Base-by-base conservation (phyloP, 64 coral and sea anemone species). In the Pachyseris speciosa region DNA sequence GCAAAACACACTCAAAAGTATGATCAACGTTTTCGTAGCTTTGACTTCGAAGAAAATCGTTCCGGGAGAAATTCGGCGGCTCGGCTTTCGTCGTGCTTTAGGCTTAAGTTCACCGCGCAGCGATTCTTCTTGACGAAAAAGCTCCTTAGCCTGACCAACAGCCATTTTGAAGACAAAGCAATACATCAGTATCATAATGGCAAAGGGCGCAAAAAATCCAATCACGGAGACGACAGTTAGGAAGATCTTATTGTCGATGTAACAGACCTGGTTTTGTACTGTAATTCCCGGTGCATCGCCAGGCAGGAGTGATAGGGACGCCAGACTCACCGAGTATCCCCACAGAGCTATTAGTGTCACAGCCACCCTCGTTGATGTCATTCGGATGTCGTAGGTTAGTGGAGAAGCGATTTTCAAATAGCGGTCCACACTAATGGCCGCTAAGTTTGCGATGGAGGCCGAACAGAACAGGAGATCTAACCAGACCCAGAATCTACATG, bases 91-190 rank as follows among this genome's bases (percentile, higher is more conserved):
- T 9, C 84, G 67, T 7, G 67, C 40, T 8, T 64, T 75, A 13
- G 28, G 42, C 19, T 42, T 5, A 38, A 40, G 43, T 30, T 12
- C 67, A 25, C 22, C 51, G 15, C 52, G 36, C 2, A 97, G 17
- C 5, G 95, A 93, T 29, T 93, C 86, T 22, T 89, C 86, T 37
- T 89, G 91, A 36, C 94, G 90, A 36, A 74, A 80, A 4, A 97
- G 60, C 48, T 64, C 72, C 37, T 86, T 70, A 5, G 95, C 95
- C 27, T 97, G 95, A 73, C 29, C 61, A 20, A 97, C 86, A 2
- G 95, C 95, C n/a, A 97, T 78, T 61, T 97, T 97, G 26, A 97
- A 97, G 5, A 97, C 95, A 37, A 97, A 92, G 52, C 86, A 97
- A 69, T 97, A 97, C 95, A 97, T 97, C 0, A 97, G 91, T 2